phyloP scores from a whole-genome alignment of 1,140 invertebrate genomes.

The Pachypsylla venusta region DNA sequence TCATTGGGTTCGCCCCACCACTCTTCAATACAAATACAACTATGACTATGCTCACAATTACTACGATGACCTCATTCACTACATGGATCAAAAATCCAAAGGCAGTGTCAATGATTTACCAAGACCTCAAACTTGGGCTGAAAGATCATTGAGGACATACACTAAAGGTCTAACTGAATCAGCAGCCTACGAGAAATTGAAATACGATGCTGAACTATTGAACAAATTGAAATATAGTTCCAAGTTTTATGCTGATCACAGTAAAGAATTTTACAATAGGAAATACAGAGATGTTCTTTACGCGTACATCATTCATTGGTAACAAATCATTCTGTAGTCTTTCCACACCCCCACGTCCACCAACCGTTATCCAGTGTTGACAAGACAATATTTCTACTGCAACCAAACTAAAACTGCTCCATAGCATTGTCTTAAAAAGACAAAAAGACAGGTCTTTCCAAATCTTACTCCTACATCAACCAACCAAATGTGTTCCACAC shows the following conservation, averaged over 20 bases:
- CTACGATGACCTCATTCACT: conserved; percentile 68
- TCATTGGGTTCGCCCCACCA: conserved; percentile 31
- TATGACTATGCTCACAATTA: conserved; percentile 68
- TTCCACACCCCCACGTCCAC: no score
- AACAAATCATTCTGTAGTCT: no score
- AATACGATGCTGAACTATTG: conserved; percentile 17
- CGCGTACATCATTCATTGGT: conserved; percentile 9
- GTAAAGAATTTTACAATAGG: conserved; percentile 24
- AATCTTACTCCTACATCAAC: no score
- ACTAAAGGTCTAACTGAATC: conserved; percentile 24
- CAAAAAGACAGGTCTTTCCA: no score
- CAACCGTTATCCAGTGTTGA: no score
- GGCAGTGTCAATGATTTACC: conserved; percentile 52
- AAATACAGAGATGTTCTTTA: conserved; percentile 24
- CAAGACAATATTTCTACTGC: no score
- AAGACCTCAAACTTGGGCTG: conserved; percentile 62
- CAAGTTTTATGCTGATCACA: conserved; percentile 22
- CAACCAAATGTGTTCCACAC: no score
- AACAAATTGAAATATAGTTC: conserved; percentile 18
- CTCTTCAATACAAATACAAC: conserved; percentile 63
- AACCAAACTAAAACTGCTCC: no score
- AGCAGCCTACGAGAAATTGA: conserved; percentile 10
- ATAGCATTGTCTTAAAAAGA: no score
- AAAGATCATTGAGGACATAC: conserved; percentile 55
- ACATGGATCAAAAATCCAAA: conserved; percentile 53